Evolutionary conservation across 53 echinoderm and acorn worm species (phyloP), one percentile per base, ranked within the genome.

Genomic region (Holothuria scabra): DNA sequence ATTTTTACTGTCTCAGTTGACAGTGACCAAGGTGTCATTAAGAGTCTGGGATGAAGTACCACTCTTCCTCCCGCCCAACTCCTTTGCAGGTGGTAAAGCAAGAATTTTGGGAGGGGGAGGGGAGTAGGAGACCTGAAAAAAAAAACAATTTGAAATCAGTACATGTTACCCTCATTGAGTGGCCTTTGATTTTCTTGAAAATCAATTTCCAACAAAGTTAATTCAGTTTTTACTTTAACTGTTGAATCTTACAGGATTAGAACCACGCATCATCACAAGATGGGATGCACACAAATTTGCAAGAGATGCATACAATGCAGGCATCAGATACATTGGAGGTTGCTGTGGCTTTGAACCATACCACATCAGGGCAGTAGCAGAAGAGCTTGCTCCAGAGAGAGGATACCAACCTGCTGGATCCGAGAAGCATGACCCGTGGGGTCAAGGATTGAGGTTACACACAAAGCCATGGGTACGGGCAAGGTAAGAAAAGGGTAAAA

Each of bases 401-500:
- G 97, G 97, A 19, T 82, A 86, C 71, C 78, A 84, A 3, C 97
- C 97, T 2, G 67, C 49, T 14, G 97, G 92, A 56, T 89, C 92
- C 0, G 90, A 94, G 83, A 97, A 97, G 60, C 97, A 97, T 70
- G 97, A 87, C 9, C 59, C 74, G n/a, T 97, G 97, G 97, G 97
- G 97, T 31, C 90, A 93, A 71, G 97, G 94, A 20, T 83, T 97
- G 22, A 66, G 87, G 28, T 83, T 90, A 82, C 97, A 97, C 56
- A 97, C 97, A 48, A 97, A 97, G 81, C 97, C 97, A 31, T 97
- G 97, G 97, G 97, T 97, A 64, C 87, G 96, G 79, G 96, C 96
- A 20, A 91, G 96, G 96, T 96, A 84, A 72, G 90, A 25, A 26
- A 52, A 19, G 23, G 44, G 11, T n/a, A n/a, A n/a, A n/a, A n/a